Evolutionary conservation across 2,888 invertebrate genomes (phyloP).

Genomic region (Lasioglossum vierecki): DNA sequence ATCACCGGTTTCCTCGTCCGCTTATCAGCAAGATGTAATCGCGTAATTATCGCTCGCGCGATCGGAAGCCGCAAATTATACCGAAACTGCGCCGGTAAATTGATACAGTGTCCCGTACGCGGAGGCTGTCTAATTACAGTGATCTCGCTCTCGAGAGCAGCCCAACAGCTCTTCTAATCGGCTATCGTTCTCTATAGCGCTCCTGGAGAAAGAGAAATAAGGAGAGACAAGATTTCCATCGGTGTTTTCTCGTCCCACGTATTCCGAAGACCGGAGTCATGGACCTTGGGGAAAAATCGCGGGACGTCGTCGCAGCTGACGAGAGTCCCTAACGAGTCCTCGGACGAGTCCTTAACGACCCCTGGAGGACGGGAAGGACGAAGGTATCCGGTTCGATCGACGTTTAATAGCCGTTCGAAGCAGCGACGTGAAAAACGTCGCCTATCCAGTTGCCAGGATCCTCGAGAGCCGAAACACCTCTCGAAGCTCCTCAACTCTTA

Average conservation of each 20-base stretch:
- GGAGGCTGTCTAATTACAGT: constrained; percentile 36
- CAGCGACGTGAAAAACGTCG: constrained; percentile 17
- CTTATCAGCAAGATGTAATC: background rate
- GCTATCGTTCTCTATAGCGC: background rate
- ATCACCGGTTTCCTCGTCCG: background rate
- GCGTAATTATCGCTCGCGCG: background rate
- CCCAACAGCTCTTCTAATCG: constrained; percentile 4
- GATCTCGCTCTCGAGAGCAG: constrained; percentile 10
- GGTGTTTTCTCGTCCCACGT: background rate
- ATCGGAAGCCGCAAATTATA: constrained; percentile 34
- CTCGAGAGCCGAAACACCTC: background rate
- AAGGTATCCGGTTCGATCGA: constrained; percentile 33
- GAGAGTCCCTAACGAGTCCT: constrained; percentile 48
- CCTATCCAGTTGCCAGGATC: constrained; percentile 13
- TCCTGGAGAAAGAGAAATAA: background rate
- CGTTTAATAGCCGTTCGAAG: constrained; percentile 37
- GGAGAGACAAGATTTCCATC: constrained; percentile 12
- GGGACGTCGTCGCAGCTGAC: constrained; percentile 42
- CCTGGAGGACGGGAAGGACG: constrained; percentile 3
- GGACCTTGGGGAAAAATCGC: constrained; percentile 31
- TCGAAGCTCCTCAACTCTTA: constrained; percentile 21
- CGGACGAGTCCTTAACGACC: constrained; percentile 46
- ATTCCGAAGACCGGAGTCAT: background rate
- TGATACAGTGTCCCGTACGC: constrained; percentile 24
- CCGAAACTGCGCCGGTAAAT: background rate